Evolutionary conservation across 2,888 invertebrate species (phyloP).

Genomic region (Caenorhabditis sp.): DNA sequence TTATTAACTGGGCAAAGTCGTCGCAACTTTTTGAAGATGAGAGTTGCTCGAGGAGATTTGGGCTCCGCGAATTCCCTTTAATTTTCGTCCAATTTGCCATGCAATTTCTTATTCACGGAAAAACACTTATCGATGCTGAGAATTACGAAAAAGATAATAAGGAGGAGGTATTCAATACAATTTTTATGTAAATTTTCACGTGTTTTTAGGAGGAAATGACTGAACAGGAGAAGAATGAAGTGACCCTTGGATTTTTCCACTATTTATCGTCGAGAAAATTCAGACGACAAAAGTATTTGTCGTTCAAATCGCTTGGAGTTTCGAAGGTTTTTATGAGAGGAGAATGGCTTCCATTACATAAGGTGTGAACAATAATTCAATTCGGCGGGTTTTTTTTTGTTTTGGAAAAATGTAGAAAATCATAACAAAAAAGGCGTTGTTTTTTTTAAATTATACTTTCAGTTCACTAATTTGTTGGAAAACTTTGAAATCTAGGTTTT

Average conservation of each 20-base stretch:
- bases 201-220: no score
- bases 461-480: no score
- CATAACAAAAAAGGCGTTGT: no score
- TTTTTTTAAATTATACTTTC: no score
- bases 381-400: no score
- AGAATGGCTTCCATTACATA: conserved; percentile 39
- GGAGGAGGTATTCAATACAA: neutral
- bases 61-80: neutral
- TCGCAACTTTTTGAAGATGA: neutral
- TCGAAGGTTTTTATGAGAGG: conserved; percentile 27
- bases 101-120: conserved; percentile 6
- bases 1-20: neutral
- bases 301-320: conserved; percentile 12
- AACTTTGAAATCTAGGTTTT: no score
- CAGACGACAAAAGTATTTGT: conserved; percentile 7
- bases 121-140: neutral
- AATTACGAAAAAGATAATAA: neutral
- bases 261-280: conserved; percentile 31
- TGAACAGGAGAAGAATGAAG: neutral
- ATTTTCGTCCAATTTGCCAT: conserved; percentile 7
- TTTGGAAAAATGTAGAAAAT: no score
- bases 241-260: conserved; percentile 36
- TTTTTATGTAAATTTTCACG: no score
- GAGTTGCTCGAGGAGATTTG: neutral
- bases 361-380: no score